Evolutionary conservation across 37 sponge, comb jelly and placozoan species (phyloP).

Genomic region (Eunapius fragilis): DNA sequence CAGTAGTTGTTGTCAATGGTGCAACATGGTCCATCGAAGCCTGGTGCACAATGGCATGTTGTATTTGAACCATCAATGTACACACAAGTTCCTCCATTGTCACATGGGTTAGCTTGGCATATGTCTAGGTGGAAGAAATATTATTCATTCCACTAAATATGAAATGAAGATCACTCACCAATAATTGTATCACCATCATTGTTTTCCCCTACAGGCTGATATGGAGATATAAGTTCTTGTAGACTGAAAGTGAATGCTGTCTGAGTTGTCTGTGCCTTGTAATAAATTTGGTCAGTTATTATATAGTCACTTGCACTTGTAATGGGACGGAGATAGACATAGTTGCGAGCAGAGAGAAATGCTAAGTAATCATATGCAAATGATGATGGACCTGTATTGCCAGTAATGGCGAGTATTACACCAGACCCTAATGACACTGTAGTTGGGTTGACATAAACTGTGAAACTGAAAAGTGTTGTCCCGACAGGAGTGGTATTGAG

Average conservation of each 20-base stretch:
- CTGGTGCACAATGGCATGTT: conserved; percentile 8
- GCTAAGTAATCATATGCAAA: background rate
- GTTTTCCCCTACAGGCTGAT: background rate
- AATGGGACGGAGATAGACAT: background rate
- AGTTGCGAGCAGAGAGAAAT: background rate
- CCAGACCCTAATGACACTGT: background rate
- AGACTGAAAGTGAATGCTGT: background rate
- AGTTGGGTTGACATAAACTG: background rate
- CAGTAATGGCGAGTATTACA: background rate
- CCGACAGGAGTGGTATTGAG: background rate
- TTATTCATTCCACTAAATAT: background rate
- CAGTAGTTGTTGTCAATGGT: background rate
- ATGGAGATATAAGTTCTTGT: background rate
- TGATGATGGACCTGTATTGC: background rate
- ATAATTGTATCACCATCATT: background rate
- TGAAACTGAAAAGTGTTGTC: background rate
- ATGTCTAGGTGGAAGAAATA: background rate
- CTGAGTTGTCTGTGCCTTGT: background rate
- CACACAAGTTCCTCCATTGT: conserved; percentile 16
- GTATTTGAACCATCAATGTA: background rate
- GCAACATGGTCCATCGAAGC: conserved; percentile 11
- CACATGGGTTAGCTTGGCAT: conserved; percentile 1
- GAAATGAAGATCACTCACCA: background rate
- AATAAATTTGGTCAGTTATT: background rate
- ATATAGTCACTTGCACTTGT: background rate